Base-by-base conservation (phyloP, 2,888 invertebrate species). In the Heterodera filipjevi region DNA sequence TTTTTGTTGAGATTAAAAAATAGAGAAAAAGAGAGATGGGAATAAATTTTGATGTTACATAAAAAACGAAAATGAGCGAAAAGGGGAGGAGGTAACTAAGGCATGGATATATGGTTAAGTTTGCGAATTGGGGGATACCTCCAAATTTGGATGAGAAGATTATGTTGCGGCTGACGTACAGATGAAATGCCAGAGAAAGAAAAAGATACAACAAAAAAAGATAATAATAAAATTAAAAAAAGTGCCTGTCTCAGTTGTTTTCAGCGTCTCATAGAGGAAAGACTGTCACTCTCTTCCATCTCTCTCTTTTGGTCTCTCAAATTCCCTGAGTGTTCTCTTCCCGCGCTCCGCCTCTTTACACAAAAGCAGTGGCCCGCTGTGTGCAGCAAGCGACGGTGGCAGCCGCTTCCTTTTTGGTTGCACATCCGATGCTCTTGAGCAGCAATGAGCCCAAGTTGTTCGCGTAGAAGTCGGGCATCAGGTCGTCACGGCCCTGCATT, bases 391-490 rank as follows among this genome's bases (percentile, higher is more conserved):
- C 10, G 59, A 8, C 27, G 59, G 59, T n/a, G 59, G 59, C 59
- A 10, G 27, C 59, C n/a, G n/a, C 27, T 27, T 59, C 19, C 49
- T 49, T 49, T 49, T 49, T 59, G 59, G n/a, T 59, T n/a, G 59
- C 59, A 59, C 59, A 59, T 0, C 59, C 27, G 27, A 27, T n/a
- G n/a, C n/a, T 22, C 27, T 59, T n/a, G 27, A 59, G n/a, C 33
- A 85, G 81, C 19, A 88, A 84, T 32, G 85, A 82, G 46, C 87
- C 88, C 33, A 89, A 84, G 71, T 81, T 82, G 14, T 82, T 79
- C 32, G 88, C 87, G 76, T 86, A 89, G 78, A 81, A 89, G 71
- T 88, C 86, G 30, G 88, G 88, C 64, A 88, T 83, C 87, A 87
- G 86, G 78, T 87, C 86, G 77, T 83, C 77, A 19, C 85, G 81